Conservation (phyloP, 2,797 vertebrate genomes). For the Malacoraja senta region DNA sequence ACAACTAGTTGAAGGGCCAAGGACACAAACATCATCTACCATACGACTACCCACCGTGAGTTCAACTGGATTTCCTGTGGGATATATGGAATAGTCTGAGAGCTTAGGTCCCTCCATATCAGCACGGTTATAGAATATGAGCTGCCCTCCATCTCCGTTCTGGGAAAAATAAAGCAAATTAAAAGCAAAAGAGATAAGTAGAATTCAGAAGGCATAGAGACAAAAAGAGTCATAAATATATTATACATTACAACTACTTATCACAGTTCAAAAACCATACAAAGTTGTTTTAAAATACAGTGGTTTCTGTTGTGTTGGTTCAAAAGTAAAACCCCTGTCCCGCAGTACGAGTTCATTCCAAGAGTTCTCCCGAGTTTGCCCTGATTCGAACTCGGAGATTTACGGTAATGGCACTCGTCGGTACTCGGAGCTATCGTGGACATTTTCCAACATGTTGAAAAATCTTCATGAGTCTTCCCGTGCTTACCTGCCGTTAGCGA, state of each 20-base stretch:
- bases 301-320: background rate
- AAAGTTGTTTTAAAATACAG: background rate
- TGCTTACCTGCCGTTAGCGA: too few species aligned
- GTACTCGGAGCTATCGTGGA: too few species aligned
- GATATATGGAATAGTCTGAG: slow-evolving; percentile 61
- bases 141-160: slow-evolving; percentile 59
- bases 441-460: too few species aligned
- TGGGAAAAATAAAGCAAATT: slow-evolving; percentile 41
- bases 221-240: background rate
- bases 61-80: slow-evolving; percentile 56
- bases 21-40: background rate
- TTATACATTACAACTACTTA: background rate
- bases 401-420: too few species aligned
- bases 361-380: too few species aligned
- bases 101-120: slow-evolving; percentile 67
- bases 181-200: background rate
- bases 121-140: slow-evolving; percentile 74
- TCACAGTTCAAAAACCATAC: background rate
- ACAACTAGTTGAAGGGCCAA: background rate
- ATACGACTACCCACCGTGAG: slow-evolving; percentile 54
- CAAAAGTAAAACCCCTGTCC: background rate
- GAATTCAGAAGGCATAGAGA: background rate
- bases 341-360: too few species aligned
- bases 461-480: too few species aligned
- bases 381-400: too few species aligned